These are phyloP conservation scores for Apteryx owenii DNA, from an alignment of 2,113 vertebrate species.

Conservation along the genomic window DNA sequence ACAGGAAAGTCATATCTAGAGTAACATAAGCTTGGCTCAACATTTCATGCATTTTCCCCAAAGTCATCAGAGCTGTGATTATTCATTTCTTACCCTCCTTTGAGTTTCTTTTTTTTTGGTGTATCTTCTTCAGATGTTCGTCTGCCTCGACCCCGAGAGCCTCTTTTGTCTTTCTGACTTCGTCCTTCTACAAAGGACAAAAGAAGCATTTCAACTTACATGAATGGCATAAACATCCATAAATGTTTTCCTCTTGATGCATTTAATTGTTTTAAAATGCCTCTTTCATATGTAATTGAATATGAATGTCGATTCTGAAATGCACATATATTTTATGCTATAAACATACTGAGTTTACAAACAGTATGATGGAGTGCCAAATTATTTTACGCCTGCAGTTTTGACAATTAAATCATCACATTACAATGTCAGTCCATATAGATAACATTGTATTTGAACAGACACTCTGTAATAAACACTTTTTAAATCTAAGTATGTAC, in stretches of 20 bases:
- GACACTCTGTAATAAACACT: not conserved
- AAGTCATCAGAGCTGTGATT: not conserved
- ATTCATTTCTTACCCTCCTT: slow-evolving; percentile 84
- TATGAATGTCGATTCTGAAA: not conserved
- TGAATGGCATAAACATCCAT: not conserved
- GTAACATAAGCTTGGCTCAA: not conserved
- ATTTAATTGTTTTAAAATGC: not conserved
- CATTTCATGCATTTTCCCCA: not conserved
- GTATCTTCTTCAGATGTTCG: slow-evolving; percentile 93
- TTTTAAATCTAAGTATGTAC: not conserved
- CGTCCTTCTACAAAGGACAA: slow-evolving; percentile 79
- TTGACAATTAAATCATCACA: not conserved
- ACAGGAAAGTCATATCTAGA: not conserved
- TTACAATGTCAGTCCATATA: not conserved
- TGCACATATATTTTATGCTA: not conserved
- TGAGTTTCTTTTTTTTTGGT: slow-evolving; percentile 93
- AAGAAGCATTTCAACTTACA: not conserved
- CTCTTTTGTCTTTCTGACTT: slow-evolving; percentile 89
- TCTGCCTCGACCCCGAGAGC: slow-evolving; percentile 87
- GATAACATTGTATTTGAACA: not conserved
- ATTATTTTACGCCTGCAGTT: not conserved
- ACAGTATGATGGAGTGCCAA: not conserved
- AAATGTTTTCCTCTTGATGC: not conserved
- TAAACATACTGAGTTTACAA: fast-evolving
- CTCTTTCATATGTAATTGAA: fast-evolving